A percentile compares a stretch with the other conserved stretches of the same genome.
phyloP scores from a whole-genome alignment of 2,113 vertebrate species.

The Podiceps cristatus region DNA sequence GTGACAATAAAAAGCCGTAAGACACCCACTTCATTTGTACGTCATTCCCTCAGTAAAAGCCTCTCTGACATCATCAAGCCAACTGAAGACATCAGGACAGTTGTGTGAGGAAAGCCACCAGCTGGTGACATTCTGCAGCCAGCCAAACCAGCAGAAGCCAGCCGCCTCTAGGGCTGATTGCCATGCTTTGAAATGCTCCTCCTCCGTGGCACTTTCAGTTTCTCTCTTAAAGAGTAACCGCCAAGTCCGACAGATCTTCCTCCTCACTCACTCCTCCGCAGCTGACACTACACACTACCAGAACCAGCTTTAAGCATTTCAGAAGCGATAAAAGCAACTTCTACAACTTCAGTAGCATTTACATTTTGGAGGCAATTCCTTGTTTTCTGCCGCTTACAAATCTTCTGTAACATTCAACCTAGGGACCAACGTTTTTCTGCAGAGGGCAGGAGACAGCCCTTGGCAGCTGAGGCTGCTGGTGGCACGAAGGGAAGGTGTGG shows the following conservation, averaged over 20 bases:
- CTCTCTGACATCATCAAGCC: neutral
- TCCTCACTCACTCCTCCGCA: neutral
- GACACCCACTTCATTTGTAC: accelerated
- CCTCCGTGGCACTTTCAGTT: accelerated
- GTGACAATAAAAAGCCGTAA: accelerated
- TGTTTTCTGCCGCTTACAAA: neutral
- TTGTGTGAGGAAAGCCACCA: neutral
- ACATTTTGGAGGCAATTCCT: neutral
- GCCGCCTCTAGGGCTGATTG: neutral
- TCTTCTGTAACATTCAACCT: neutral
- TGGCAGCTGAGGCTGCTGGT: neutral
- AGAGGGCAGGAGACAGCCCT: no score
- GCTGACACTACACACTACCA: neutral
- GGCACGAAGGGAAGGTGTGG: neutral
- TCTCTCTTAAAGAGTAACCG: neutral
- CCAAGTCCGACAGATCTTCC: neutral
- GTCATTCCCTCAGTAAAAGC: neutral
- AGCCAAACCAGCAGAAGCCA: neutral
- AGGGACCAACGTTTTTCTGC: neutral
- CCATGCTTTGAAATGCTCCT: neutral
- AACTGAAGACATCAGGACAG: neutral
- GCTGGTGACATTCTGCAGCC: neutral
- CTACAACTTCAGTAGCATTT: neutral
- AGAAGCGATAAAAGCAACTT: neutral
- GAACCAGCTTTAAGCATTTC: neutral